Conservation (phyloP, 2,113 vertebrate species). For the Sapayoa aenigma region DNA sequence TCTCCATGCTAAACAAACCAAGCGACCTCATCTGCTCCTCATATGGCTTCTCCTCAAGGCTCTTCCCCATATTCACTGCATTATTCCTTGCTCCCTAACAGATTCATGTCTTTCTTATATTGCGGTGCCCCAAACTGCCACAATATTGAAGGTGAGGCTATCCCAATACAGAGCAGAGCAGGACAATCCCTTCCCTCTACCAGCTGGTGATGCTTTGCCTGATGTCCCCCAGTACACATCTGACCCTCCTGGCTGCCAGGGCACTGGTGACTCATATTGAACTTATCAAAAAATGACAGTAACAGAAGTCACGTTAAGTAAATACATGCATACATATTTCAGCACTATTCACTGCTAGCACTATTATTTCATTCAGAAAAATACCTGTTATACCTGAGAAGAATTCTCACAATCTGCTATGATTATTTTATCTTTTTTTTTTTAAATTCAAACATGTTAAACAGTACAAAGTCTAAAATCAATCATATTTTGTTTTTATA, state of each 20-base stretch:
- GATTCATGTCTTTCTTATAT: background rate
- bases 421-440: background rate
- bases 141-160: background rate
- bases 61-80: background rate
- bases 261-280: background rate
- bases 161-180: background rate
- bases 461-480: background rate
- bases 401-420: background rate
- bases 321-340: background rate
- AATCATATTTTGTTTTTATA: background rate
- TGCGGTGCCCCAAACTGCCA: background rate
- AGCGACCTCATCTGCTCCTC: background rate
- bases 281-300: background rate
- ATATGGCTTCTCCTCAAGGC: background rate
- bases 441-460: background rate
- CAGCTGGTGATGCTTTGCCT: background rate
- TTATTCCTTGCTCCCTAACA: background rate
- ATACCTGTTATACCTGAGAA: background rate
- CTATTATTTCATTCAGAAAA: background rate
- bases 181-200: background rate
- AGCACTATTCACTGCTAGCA: background rate
- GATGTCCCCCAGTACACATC: background rate
- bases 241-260: background rate
- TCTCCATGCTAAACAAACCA: background rate
- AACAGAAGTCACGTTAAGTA: background rate